Conservation (phyloP, 2,113 vertebrate genomes). For the Rhynchopsitta pachyrhyncha region DNA sequence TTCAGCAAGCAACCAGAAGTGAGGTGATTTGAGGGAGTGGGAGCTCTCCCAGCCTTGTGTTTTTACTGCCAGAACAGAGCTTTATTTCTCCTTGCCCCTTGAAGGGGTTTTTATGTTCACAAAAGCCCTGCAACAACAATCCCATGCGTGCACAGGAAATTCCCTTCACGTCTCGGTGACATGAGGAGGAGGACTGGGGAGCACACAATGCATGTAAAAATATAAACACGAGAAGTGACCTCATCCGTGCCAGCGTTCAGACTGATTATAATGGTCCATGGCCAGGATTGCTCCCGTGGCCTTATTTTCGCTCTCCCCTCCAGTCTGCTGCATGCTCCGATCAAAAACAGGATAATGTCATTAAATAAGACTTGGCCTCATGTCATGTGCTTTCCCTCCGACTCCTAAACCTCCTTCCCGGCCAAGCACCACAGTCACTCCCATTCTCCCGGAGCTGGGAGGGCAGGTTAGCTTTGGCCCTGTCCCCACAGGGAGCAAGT, state of each 20-base stretch:
- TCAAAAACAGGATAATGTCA: background rate
- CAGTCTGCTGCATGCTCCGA: background rate
- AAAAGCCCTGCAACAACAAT: conserved; percentile 23
- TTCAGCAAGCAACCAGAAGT: background rate
- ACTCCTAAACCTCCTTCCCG: background rate
- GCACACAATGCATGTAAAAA: background rate
- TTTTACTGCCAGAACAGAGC: background rate
- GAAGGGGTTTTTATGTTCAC: conserved; percentile 28
- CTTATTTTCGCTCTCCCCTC: background rate
- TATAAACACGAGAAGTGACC: conserved; percentile 36
- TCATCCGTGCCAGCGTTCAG: background rate
- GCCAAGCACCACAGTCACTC: background rate
- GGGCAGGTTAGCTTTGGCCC: background rate
- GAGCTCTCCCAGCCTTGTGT: background rate
- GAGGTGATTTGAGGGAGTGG: background rate
- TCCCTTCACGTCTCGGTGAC: conserved; percentile 27
- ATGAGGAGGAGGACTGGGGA: background rate
- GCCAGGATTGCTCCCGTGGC: background rate
- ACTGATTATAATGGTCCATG: background rate
- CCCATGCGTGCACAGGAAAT: background rate
- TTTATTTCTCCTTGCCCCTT: background rate
- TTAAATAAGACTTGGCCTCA: background rate
- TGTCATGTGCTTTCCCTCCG: background rate
- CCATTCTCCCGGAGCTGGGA: background rate
- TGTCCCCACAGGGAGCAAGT: background rate